Base-by-base conservation (phyloP, 1,140 invertebrate species). In the Drosophila kohkoa region DNA sequence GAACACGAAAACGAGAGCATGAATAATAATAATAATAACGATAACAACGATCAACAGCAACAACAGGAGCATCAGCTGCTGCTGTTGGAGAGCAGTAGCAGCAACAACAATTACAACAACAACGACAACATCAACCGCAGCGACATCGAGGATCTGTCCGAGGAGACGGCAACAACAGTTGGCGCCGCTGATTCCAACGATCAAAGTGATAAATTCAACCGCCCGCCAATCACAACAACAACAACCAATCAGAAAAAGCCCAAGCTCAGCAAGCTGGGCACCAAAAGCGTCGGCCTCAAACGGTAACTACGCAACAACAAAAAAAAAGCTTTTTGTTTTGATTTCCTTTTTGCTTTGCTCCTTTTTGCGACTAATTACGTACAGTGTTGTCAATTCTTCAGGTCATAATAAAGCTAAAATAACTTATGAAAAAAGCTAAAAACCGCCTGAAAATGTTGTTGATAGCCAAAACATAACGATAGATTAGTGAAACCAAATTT, bases 221-320 rank as follows among this genome's bases (percentile, higher is more conserved):
- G 80, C 70, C 88, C 82, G 68, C 81, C 72, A 45, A 60, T 10
- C 35, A 38, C 35, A 38, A 3, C 35, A 38, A 32, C 30, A 32
- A 32, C 7, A 32, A 38, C 76, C 55, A 73, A 60, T 63, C 80
- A 87, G 54, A 90, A 90, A 69, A 90, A 90, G 54, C 80, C 82
- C 49, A 90, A 90, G 41, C 82, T 90, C 5, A 91, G 82, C 54
- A 91, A 91, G 57, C 43, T 89, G 54, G 85, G 85, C 69, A 81
- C 86, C 48, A 89, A 89, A 75, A 85, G 83, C 72, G 88, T 91
- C 58, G 90, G 87, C 10, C 83, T 90, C 35, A 88, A 90, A 52
- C 82, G 86, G 90, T 90, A 54, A 10, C 63, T 67, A 20, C 10
- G 5, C 16, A 38, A 38, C 35, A 38, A 25, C 20, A 25, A 25